Conservation (phyloP, 2,797 vertebrate genomes). For the Gymnocypris eckloni region DNA sequence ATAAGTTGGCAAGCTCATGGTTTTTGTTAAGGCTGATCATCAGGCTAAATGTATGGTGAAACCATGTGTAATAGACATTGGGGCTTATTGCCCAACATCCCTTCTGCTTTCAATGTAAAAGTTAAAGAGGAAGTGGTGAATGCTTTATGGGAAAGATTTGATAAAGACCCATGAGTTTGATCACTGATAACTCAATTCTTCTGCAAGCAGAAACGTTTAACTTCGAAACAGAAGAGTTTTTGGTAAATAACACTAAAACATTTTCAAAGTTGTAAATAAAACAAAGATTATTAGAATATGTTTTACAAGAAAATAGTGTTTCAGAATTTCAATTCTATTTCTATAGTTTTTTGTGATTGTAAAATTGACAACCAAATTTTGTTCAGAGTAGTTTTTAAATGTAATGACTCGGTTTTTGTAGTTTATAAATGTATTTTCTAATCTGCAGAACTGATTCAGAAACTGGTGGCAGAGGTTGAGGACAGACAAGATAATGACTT, state of each 20-base stretch:
- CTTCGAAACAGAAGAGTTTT: neutral
- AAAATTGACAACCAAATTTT: neutral
- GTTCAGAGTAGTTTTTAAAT: neutral
- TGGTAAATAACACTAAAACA: neutral
- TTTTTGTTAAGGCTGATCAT: neutral
- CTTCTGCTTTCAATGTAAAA: neutral
- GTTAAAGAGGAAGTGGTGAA: neutral
- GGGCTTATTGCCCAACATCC: neutral
- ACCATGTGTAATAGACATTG: neutral
- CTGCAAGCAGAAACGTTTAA: neutral
- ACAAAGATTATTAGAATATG: neutral
- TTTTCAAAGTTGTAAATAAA: neutral
- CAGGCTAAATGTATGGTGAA: neutral
- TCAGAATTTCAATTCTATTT: neutral
- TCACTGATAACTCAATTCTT: too few relatives aligned
- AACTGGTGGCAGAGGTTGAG: constrained; percentile 77
- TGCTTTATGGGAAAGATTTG: neutral
- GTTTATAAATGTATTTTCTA: neutral
- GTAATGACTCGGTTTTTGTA: neutral
- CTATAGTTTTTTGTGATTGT: neutral
- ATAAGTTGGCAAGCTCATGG: neutral
- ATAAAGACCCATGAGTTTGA: neutral
- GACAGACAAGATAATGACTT: constrained; percentile 67
- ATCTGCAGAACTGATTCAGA: constrained; percentile 77
- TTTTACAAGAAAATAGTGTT: neutral